These are phyloP conservation scores for Callorhinus ursinus DNA, from an alignment of 2,113 vertebrate genomes.

Conservation along the genomic window DNA sequence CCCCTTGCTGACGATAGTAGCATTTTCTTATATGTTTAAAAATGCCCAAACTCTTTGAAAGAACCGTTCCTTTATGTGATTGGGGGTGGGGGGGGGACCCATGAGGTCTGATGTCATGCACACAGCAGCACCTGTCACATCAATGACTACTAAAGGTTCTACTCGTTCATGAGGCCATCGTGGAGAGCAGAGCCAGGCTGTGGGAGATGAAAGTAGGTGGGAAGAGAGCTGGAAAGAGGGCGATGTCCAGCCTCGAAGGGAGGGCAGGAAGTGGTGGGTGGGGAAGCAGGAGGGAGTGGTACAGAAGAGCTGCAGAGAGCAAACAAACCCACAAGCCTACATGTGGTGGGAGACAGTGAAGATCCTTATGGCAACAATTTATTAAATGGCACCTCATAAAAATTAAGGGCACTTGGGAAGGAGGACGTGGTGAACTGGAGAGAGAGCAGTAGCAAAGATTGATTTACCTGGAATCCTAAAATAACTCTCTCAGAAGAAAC, in stretches of 20 bases:
- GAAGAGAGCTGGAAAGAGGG: not conserved
- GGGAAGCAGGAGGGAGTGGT: not conserved
- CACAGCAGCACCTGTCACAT: not conserved
- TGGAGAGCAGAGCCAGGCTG: not conserved
- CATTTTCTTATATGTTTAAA: not conserved
- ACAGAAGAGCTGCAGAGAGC: not conserved
- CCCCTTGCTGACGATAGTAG: not conserved
- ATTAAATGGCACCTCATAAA: slow-evolving; percentile 2
- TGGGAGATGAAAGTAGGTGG: not conserved
- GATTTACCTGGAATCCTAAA: slow-evolving; percentile 2
- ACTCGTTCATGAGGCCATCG: not conserved
- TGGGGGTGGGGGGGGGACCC: too few relatives aligned
- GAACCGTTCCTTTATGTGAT: not conserved
- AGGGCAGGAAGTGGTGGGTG: slow-evolving; percentile 60
- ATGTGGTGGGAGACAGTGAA: not conserved
- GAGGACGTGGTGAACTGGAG: not conserved
- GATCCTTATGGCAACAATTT: not conserved
- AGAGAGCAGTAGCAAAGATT: not conserved
- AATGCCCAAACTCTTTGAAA: not conserved
- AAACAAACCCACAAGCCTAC: not conserved
- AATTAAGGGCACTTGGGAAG: not conserved
- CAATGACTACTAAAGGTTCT: not conserved
- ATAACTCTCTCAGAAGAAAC: not conserved
- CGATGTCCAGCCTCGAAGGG: not conserved
- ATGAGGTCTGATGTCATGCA: not conserved